Evolutionary conservation across 2,797 vertebrate genomes (phyloP).

Genomic region (Schizopygopsis malacanthus): DNA sequence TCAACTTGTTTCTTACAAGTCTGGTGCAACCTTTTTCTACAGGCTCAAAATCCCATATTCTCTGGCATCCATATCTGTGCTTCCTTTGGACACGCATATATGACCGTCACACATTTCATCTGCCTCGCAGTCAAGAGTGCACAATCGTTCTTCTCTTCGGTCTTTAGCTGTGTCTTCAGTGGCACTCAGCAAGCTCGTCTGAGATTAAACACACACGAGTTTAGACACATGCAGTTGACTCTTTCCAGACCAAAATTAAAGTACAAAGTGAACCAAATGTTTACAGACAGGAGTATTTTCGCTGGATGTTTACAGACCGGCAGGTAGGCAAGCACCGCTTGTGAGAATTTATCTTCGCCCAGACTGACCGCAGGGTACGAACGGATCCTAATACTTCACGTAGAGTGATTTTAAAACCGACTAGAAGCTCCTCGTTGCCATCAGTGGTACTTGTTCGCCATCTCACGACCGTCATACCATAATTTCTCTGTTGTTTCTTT

Average conservation of each 20-base stretch:
- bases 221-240: slow-evolving; percentile 4
- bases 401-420: background rate
- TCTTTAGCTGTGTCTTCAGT: slow-evolving; percentile 16
- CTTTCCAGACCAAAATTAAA: slow-evolving; percentile 27
- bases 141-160: background rate
- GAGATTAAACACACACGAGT: slow-evolving; percentile 24
- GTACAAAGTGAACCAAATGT: slow-evolving; percentile 28
- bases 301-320: slow-evolving; percentile 28
- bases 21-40: background rate
- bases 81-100: background rate
- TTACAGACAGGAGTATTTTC: slow-evolving; percentile 26
- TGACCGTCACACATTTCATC: background rate
- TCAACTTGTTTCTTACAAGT: background rate
- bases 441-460: background rate
- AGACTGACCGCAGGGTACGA: slow-evolving; percentile 26
- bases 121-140: background rate
- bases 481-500: slow-evolving; percentile 38
- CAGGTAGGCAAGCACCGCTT: slow-evolving; percentile 32
- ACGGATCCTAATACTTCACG: background rate
- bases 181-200: slow-evolving; percentile 4
- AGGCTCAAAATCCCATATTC: background rate
- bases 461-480: slow-evolving; percentile 48
- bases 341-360: slow-evolving; percentile 20
- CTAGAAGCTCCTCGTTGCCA: slow-evolving; percentile 14
- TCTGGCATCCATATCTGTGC: slow-evolving; percentile 5